Evolutionary conservation across 2,888 invertebrate genomes (phyloP), one percentile per base, ranked within the genome.

Genomic region (Malacosoma neustria): DNA sequence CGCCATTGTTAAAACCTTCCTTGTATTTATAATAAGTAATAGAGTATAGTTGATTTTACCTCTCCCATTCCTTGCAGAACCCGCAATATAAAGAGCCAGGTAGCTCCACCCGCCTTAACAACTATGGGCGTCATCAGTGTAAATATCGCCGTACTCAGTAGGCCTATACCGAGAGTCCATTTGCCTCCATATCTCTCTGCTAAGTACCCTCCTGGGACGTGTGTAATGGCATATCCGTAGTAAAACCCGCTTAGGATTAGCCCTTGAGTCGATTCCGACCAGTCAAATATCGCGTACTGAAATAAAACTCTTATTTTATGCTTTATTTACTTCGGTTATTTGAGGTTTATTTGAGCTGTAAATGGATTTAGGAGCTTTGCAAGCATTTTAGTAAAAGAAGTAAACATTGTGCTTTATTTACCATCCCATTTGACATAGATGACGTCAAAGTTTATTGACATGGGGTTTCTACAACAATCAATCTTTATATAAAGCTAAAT

Each of bases 121-220:
- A 91, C 90, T 4, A 91, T 41, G 0, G 96, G 96, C 0, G 96
- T 95, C 1, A 95, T 59, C 4, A 96, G 60, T 0, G 95, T 95
- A 54, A 96, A 92, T 11, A 95, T 57, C 0, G 94, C 94, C 0
- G 95, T 95, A 22, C 91, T 91, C 5, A 96, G 72, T 11, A 96
- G 90, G 4, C 96, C 96, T 32, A 94, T 75, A 1, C 93, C 93
- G 38, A 95, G 77, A 1, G 94, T 90, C 87, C 94, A 92, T 75
- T 96, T 96, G 4, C 95, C 96, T 29, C 96, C 96, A 49, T 93
- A 93, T 57, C 88, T 90, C 55, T 94, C 94, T 0, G 95, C 92
- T 41, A 96, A 70, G 54, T 93, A 88, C 32, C 95, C 96, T 14
- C 95, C 96, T 0, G 96, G 96, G 36, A 96, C 73, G 55, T 95